Evolutionary conservation across 2,797 vertebrate species (phyloP).

Genomic region (Phalanger gymnotis): DNA sequence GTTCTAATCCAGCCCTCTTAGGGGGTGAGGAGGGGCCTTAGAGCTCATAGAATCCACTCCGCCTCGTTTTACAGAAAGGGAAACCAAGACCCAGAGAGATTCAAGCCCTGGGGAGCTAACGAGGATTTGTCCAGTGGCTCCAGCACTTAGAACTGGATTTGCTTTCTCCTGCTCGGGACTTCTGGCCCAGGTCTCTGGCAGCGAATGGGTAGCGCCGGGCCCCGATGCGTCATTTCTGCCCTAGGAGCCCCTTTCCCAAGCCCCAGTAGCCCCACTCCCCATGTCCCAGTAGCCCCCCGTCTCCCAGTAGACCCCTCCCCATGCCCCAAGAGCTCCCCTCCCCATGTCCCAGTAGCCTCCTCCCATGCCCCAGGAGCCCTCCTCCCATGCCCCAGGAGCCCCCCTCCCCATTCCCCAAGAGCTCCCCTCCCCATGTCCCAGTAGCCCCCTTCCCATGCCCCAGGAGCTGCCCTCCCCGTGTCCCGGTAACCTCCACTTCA

Average conservation of each 20-base stretch:
- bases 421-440: no score
- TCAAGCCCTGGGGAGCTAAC: neutral
- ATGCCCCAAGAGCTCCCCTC: no score
- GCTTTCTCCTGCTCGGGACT: neutral
- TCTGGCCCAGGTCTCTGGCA: neutral
- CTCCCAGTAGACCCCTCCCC: no score
- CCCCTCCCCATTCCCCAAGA: no score
- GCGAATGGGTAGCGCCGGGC: neutral
- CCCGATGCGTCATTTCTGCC: no score
- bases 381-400: no score
- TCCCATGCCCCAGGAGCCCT: no score
- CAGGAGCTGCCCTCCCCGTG: neutral
- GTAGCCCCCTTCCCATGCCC: no score
- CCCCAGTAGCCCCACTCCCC: no score
- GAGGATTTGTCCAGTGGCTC: neutral
- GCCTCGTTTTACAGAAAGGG: neutral
- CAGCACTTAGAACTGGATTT: neutral
- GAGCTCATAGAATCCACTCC: neutral
- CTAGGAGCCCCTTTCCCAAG: no score
- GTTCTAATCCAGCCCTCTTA: neutral
- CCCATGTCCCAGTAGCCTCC: no score
- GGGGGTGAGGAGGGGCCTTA: neutral
- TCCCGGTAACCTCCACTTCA: neutral
- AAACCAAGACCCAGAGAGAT: conserved; percentile 43
- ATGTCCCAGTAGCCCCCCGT: neutral